Base-by-base conservation (phyloP, 2,888 invertebrate genomes). In the Nudaria mundana region DNA sequence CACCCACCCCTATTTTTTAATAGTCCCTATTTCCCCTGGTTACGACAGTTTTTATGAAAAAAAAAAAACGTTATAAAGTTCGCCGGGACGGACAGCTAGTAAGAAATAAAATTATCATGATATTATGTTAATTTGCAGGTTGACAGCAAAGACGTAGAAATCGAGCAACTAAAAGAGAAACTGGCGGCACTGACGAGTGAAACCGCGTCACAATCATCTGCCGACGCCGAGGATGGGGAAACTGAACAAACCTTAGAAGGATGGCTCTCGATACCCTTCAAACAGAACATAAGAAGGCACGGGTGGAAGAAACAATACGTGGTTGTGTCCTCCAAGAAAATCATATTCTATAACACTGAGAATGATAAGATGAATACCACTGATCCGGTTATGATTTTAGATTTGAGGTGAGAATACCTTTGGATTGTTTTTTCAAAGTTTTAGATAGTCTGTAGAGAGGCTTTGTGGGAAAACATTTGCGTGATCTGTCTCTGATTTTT, bases 251-350 rank as follows among this genome's bases (percentile, higher is more conserved):
- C 94, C 55, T 93, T 98, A 63, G 98, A 98, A 81, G 98, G 98
- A 40, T 98, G 98, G 97, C 91, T 99, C 44, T 96, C 97, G 36
- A 94, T 98, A 64, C 98, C 98, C 37, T 96, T 95, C 76, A 97
- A 97, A 72, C 97, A 97, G 81, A 98, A 98, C 80, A 97, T 98
- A 56, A 93, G 96, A 54, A 92, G 97, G 46, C 97, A 98, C 79
- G 98, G 98, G 33, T 99, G 98, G 98, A 96, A 95, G 84, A 96
- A 96, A 71, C 98, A 98, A 80, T 98, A 96, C 78, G 98, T 98
- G 29, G 98, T 98, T 29, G 98, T 98, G 31, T 97, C 98, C 31
- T 98, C 97, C 47, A 94, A 95, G 79, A 98, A 98, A 87, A 98
- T 99, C 54, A 96, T 99, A 54, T 98, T 99, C 90, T 99, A 98